phyloP scores from a whole-genome alignment of 2,113 vertebrate species.

The Calidris pugnax region DNA sequence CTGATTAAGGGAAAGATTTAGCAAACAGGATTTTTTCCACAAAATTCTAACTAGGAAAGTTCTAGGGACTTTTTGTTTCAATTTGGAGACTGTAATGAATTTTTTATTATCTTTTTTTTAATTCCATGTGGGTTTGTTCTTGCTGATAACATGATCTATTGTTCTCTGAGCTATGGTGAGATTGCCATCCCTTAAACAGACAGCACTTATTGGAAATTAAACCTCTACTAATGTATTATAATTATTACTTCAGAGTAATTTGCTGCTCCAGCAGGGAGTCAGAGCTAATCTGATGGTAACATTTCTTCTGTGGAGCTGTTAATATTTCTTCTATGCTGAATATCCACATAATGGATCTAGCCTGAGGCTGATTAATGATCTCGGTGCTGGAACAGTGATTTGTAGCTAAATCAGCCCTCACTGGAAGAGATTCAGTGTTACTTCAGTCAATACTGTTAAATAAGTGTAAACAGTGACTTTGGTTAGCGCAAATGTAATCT shows the following conservation, averaged over 20 bases:
- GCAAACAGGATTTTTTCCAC: background rate
- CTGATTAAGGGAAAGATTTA: background rate
- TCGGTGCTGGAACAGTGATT: constrained; percentile 71
- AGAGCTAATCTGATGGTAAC: constrained; percentile 69
- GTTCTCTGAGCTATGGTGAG: constrained; percentile 62
- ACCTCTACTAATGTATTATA: constrained; percentile 79
- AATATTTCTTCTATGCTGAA: constrained; percentile 73
- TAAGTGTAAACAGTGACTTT: constrained; percentile 67
- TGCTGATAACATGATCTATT: constrained; percentile 74
- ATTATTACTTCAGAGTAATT: constrained; percentile 80
- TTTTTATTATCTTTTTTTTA: constrained; percentile 62
- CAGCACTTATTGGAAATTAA: constrained; percentile 79
- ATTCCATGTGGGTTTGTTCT: constrained; percentile 64
- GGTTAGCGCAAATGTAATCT: constrained; percentile 46
- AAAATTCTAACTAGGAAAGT: constrained; percentile 3
- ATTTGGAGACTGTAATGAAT: constrained; percentile 58
- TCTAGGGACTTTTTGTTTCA: background rate
- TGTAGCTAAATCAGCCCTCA: constrained; percentile 74
- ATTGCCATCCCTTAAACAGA: constrained; percentile 75
- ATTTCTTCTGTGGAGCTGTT: constrained; percentile 65
- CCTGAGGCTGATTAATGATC: constrained; percentile 78
- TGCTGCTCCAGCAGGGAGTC: constrained; percentile 76
- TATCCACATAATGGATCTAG: constrained; percentile 73
- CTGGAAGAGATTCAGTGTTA: constrained; percentile 63
- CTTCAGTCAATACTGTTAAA: constrained; percentile 75